Evolutionary conservation across 1,140 invertebrate species (phyloP), one percentile per base, ranked within the genome.

Genomic region (Macrobrachium rosenbergii): DNA sequence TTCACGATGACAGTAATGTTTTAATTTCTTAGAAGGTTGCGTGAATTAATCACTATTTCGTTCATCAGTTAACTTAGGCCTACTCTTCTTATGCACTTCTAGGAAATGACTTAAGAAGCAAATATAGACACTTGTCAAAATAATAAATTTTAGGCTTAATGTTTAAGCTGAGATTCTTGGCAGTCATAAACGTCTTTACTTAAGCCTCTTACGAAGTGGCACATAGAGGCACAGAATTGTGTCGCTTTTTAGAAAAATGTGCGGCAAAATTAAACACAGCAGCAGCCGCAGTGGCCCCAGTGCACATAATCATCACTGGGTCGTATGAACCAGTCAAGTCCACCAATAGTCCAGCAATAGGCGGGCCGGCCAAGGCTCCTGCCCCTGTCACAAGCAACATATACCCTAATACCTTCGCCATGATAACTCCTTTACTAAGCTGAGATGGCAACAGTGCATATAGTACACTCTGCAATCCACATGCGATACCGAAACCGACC

Each of bases 371-470:
- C 17, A 87, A 63, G 23, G 85, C 86, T 60, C 86, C 79, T 7
- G 59, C 52, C 52, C 86, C 86, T 59, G 86, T 82, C 73, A 88
- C 86, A 16, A 88, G 60, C 21, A 88, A 72, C 21, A 82, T 80
- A 58, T 76, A 83, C 6, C 86, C 86, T 8, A 88, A 81, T 17
- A 88, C 79, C 43, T 52, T 69, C 0, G 79, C 86, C 62, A 88
- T 72, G 2, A 60, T 75, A 10, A n/a, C 60, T 8, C 80, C 80
- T 1, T 79, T 69, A 43, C 60, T 78, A 8, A 88, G 21, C 45
- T 88, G 62, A 52, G 86, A 88, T 19, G 86, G 86, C 45, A 88
- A 60, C 62, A 88, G 80, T 72, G 86, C 86, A 23, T 77, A 77
- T 12, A 83, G 62, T 8, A 88, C 86, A 28, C 80, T 82, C 73